Percentiles rank a stretch among this genome's conserved stretches.
These are phyloP conservation scores for Myzus persicae DNA, from an alignment of 1,140 invertebrate species.

Conservation along the genomic window DNA sequence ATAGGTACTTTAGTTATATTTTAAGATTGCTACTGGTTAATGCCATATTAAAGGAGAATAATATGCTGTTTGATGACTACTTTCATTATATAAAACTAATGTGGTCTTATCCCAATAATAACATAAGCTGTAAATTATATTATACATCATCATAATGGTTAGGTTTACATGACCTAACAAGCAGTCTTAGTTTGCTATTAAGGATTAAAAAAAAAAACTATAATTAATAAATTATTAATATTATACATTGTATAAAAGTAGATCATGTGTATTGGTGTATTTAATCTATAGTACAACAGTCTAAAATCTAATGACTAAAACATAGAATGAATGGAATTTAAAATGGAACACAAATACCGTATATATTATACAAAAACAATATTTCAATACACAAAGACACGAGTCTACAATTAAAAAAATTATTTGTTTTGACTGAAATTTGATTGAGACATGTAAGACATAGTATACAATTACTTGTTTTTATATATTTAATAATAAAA, in stretches of 20 bases:
- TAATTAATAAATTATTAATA: neutral
- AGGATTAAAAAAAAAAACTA: neutral
- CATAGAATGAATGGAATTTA: constrained; percentile 18
- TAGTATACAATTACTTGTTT: neutral
- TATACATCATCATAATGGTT: neutral
- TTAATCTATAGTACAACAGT: constrained; percentile 36
- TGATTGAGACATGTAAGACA: neutral
- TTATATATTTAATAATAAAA: neutral
- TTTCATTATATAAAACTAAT: neutral
- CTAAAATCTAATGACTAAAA: constrained; percentile 52
- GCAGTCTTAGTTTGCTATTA: neutral
- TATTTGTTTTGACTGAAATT: neutral
- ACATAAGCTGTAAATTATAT: neutral
- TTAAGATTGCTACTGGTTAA: neutral
- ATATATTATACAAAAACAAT: constrained; percentile 36
- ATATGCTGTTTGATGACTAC: neutral
- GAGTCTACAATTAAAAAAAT: neutral
- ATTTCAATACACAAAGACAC: neutral
- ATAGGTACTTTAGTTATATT: neutral
- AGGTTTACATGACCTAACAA: neutral
- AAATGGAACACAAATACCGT: constrained; percentile 54
- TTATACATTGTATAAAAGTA: neutral
- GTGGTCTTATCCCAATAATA: neutral
- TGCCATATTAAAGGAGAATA: no score
- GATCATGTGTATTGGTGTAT: neutral